These are phyloP conservation scores for Ailurus styani DNA, from an alignment of 2,113 vertebrate species.

Conservation along the genomic window DNA sequence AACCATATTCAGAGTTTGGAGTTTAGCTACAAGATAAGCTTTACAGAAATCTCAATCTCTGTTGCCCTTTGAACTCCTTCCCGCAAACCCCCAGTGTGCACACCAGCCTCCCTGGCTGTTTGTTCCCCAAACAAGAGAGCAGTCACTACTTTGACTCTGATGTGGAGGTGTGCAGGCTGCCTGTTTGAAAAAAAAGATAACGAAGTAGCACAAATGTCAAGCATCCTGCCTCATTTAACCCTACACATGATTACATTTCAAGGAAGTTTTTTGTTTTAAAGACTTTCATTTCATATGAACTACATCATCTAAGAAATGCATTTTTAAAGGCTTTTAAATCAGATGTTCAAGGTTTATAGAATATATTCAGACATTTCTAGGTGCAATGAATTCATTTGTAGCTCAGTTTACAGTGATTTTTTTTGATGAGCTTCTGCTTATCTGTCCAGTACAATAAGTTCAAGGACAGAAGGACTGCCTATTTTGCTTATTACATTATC, in stretches of 20 bases:
- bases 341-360: not conserved
- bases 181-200: constrained; percentile 26
- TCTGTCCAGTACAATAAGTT: not conserved
- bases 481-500: not conserved
- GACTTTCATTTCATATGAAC: not conserved
- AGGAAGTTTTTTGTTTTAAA: not conserved
- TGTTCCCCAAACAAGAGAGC: not conserved
- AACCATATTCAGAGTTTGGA: constrained; percentile 30
- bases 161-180: not conserved
- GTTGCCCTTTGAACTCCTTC: not conserved
- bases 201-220: constrained; percentile 28
- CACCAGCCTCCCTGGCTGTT: not conserved
- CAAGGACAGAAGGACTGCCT: not conserved
- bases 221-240: constrained; percentile 59
- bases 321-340: constrained; percentile 11
- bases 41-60: constrained; percentile 22
- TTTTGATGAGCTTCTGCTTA: not conserved
- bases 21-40: not conserved
- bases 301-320: not conserved
- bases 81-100: not conserved
- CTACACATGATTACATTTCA: not conserved
- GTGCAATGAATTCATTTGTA: not conserved
- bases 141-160: not conserved
- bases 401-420: not conserved
- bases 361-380: not conserved